phyloP scores from a whole-genome alignment of 2,888 invertebrate genomes.

The Galeopsomyia nigrocyanea region DNA sequence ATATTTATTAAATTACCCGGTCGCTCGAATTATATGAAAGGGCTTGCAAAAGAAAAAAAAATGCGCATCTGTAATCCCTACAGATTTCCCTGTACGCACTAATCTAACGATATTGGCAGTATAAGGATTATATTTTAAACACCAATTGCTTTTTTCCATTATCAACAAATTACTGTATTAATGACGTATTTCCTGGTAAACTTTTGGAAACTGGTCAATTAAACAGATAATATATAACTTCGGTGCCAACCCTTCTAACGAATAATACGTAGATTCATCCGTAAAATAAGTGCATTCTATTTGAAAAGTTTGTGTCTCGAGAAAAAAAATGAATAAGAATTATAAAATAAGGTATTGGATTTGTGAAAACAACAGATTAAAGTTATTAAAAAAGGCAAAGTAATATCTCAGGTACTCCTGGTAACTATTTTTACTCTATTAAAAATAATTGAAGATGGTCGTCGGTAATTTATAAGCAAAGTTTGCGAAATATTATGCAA shows the following conservation, averaged over 20 bases:
- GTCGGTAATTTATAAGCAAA: conserved; percentile 27
- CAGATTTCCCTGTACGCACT: conserved; percentile 37
- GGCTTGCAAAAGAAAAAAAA: conserved; percentile 58
- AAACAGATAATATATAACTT: no score
- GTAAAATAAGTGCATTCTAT: no score
- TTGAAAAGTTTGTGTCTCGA: no score
- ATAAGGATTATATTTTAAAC: conserved; percentile 51
- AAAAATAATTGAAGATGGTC: background rate
- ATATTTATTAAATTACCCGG: conserved; percentile 67
- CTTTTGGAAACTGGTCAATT: background rate
- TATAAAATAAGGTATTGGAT: no score
- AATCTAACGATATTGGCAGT: conserved; percentile 40
- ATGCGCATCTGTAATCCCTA: conserved; percentile 37
- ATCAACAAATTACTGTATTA: conserved; percentile 7
- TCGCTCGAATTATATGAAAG: conserved; percentile 67
- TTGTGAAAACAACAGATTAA: no score
- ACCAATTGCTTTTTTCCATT: conserved; percentile 58
- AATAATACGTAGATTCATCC: no score
- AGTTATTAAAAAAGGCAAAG: no score
- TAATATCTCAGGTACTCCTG: no score
- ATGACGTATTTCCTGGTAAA: background rate
- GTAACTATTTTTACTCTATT: no score
- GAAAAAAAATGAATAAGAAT: no score
- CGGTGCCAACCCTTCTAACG: no score
- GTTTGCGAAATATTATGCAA: conserved; percentile 1